Evolutionary conservation across 2,888 invertebrate genomes (phyloP), one percentile per base, ranked within the genome.

Genomic region (Cryptocheilus praepositus): DNA sequence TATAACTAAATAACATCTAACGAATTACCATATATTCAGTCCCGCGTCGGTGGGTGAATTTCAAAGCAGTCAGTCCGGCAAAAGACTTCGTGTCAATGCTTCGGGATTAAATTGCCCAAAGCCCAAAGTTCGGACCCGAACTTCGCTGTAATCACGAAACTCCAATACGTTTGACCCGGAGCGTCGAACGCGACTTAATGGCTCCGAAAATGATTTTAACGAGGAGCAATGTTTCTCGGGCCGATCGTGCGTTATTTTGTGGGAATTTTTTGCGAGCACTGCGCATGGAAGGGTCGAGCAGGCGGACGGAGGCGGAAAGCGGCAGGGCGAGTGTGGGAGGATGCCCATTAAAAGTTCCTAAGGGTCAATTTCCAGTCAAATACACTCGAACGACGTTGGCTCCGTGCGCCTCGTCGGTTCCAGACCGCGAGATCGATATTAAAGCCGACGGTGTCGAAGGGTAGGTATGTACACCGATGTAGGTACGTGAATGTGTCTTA

Each of bases 311-410:
- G 36, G 55, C 22, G 54, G 57, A 46, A 44, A 43, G 15, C 61
- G 67, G 46, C 52, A 36, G 46, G 65, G 64, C 61, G 67, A 49
- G 49, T 18, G 18, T 49, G 49, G 58, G 59, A 52, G 64, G 63
- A 58, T 73, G 62, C 73, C 81, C 80, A 81, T 83, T 82, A 81
- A 83, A 83, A 83, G 79, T 82, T 84, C 68, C 76, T 75, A 80
- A 81, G 81, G 81, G 82, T 81, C 81, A 80, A 83, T 83, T 83
- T 83, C 79, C 83, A 83, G 81, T 79, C 79, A 81, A 83, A 84
- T 83, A 81, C 82, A 84, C 82, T 80, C 70, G 79, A 83, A 76
- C 79, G 79, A 74, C 73, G 76, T 74, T 67, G 63, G 71, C 71
- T 57, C 65, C 67, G 65, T 45, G 59, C 36, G 61, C 56, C 64